phyloP scores from a whole-genome alignment of 1,140 invertebrate species.

The Halotydeus destructor region DNA sequence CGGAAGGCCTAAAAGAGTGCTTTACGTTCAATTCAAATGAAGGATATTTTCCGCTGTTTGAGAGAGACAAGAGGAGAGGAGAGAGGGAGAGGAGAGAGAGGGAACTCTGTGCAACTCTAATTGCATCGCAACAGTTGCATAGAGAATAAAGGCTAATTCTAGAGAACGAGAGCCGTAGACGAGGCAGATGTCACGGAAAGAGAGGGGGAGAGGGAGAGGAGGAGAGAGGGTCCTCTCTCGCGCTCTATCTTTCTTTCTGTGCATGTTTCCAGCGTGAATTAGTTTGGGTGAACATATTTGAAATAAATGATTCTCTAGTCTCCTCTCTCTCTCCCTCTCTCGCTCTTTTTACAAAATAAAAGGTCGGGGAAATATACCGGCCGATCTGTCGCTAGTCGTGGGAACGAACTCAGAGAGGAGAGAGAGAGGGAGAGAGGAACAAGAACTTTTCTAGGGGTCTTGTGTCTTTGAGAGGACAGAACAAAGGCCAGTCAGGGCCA shows the following conservation, averaged over 20 bases:
- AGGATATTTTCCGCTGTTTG: not conserved
- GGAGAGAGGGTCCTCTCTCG: not conserved
- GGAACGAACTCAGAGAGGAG: not conserved
- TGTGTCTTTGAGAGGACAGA: not conserved
- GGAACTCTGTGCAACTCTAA: too few relatives aligned
- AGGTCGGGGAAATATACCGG: not conserved
- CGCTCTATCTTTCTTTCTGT: not conserved
- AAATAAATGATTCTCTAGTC: too few relatives aligned
- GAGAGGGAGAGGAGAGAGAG: not conserved
- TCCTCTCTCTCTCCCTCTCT: not conserved
- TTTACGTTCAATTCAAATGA: not conserved
- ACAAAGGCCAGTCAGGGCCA: not conserved
- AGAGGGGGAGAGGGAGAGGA: not conserved
- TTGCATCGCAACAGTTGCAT: too few relatives aligned
- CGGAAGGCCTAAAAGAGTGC: not conserved
- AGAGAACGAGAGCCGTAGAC: not conserved
- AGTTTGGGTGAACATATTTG: too few relatives aligned
- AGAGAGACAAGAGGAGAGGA: not conserved
- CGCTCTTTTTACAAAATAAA: too few relatives aligned
- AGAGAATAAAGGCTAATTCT: not conserved
- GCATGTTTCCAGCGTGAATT: too few relatives aligned
- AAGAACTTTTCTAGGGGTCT: not conserved
- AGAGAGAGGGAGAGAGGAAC: not conserved
- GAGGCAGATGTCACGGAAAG: not conserved
- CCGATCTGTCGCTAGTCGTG: not conserved